Evolutionary conservation across 92 coral and sea anemone genomes (phyloP).

Genomic region (Scolanthus callimorphus): DNA sequence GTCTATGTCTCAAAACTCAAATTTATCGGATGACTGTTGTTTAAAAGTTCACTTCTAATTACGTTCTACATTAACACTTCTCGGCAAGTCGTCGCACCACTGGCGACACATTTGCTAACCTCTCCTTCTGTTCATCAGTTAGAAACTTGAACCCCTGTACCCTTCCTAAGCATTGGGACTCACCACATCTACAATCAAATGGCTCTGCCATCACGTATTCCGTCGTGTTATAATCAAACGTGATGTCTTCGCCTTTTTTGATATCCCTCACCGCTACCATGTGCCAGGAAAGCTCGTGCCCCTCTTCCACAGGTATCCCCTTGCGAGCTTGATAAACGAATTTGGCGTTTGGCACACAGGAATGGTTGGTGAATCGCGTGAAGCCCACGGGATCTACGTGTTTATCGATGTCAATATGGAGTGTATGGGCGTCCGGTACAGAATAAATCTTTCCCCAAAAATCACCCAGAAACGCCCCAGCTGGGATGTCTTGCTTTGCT

Average conservation of each 20-base stretch:
- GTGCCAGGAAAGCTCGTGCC: constrained; percentile 16
- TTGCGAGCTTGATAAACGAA: constrained; percentile 7
- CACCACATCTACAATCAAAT: constrained; percentile 24
- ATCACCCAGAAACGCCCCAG: constrained; percentile 27
- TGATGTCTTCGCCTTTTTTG: constrained; percentile 29
- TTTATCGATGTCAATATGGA: constrained; percentile 15
- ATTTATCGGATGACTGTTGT: too few relatives aligned
- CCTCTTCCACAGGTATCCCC: background rate
- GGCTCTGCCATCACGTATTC: constrained; percentile 23
- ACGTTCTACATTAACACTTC: too few relatives aligned
- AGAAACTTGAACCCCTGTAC: constrained; percentile 31
- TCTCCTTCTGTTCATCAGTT: constrained; percentile 8
- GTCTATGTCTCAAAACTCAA: too few relatives aligned
- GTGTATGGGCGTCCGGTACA: background rate
- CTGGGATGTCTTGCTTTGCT: constrained; percentile 12
- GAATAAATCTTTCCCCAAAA: constrained; percentile 16
- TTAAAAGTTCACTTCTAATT: too few relatives aligned
- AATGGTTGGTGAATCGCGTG: constrained; percentile 7
- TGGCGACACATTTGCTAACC: constrained; percentile 17
- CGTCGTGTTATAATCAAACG: constrained; percentile 18
- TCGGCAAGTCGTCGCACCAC: too few relatives aligned
- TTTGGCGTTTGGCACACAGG: constrained; percentile 20
- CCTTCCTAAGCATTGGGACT: constrained; percentile 17
- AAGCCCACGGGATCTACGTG: background rate
- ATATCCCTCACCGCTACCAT: constrained; percentile 20